Base-by-base conservation (phyloP, 2,888 invertebrate genomes). In the Eupelmus urozonus region DNA sequence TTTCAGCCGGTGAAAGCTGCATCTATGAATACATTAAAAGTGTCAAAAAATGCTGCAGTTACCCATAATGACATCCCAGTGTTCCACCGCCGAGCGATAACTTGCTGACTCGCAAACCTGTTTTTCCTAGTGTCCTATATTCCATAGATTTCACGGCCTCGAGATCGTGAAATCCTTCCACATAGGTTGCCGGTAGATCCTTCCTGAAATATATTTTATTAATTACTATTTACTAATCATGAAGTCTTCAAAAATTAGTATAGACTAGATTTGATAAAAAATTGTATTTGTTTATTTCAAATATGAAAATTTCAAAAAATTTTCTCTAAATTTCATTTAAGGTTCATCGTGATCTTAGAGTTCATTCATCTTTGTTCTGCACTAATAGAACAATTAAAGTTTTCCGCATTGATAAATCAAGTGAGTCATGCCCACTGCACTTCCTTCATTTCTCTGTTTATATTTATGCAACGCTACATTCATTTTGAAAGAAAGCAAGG, bases 1-100 rank as follows among this genome's bases (percentile, higher is more conserved):
- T 69, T 42, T 49, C 29, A 60, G 18, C 5, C n/a, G 25, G 34
- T 29, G 62, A 71, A 49, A 62, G 53, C 18, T 34, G 13, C 9
- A n/a, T 18, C 20, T 7, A 40, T 57, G 27, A 55, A 57, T 42
- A n/a, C n/a, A 40, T 40, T 9, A 25, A 25, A 25, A 55, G 45
- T 7, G 20, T 53, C 4, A 20, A 20, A 53, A 57, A 2, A 25
- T 59, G 34, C 11, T 53, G 49, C 2, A 88, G 91, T 89, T 91
- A 95, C 95, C 95, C 95, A 89, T 95, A 96, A 84, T 94, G 92
- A 79, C 92, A 91, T 83, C 94, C 94, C 80, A 96, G 93, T 2
- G 94, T 92, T 13, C 93, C 96, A 60, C 95, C 93, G n/a, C 96
- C 96, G 49, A 96, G 89, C 42, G 95, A 92, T 57, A 96, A 85